These are phyloP conservation scores for Sylvilagus floridanus DNA, from an alignment of 2,797 vertebrate genomes.

Conservation along the genomic window DNA sequence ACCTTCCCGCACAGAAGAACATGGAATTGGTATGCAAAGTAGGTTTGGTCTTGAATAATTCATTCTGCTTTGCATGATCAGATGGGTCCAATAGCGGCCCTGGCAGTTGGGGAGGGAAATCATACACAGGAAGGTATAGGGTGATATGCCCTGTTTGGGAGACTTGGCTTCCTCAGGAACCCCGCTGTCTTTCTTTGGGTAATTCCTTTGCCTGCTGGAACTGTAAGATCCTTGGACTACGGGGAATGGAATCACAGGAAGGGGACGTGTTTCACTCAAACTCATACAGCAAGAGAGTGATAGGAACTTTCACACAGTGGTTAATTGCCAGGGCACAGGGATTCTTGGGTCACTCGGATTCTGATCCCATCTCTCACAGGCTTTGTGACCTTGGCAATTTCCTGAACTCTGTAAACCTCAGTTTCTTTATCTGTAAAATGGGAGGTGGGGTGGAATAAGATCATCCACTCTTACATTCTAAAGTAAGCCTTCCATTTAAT, in stretches of 20 bases:
- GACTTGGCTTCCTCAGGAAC: neutral
- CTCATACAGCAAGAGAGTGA: neutral
- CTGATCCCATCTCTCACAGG: neutral
- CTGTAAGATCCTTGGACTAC: neutral
- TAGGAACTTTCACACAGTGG: neutral
- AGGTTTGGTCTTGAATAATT: conserved; percentile 81
- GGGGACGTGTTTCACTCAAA: neutral
- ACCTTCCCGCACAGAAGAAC: conserved; percentile 84
- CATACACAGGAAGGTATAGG: conserved; percentile 40
- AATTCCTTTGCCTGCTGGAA: neutral
- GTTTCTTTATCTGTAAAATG: conserved; percentile 34
- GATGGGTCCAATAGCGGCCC: conserved; percentile 72
- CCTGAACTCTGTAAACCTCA: neutral
- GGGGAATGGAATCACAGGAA: neutral
- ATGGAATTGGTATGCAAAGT: conserved; percentile 84
- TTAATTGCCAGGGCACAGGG: neutral
- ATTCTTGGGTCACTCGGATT: neutral
- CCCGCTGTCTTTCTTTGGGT: neutral
- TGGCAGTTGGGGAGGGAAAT: conserved; percentile 69
- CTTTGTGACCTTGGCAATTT: neutral
- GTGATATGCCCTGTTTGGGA: neutral
- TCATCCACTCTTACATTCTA: neutral
- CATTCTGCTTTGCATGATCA: conserved; percentile 83
- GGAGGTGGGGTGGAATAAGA: neutral
- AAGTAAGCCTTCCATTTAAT: neutral